phyloP scores from a whole-genome alignment of 2,113 vertebrate genomes.

The Potamarius usumacintae region DNA sequence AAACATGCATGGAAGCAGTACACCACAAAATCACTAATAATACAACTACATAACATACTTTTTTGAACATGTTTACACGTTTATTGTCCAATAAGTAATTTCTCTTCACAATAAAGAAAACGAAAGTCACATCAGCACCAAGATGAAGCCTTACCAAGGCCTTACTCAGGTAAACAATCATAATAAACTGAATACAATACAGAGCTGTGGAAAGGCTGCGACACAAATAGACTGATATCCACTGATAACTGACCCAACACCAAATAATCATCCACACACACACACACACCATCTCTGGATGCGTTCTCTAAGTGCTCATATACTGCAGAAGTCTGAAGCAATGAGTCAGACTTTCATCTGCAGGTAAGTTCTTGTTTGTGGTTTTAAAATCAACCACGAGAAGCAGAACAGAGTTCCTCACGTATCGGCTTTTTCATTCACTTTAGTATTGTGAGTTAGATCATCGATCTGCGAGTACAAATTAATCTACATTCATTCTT shows the following conservation, averaged over 20 bases:
- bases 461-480: background rate
- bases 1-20: too few species aligned
- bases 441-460: background rate
- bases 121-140: background rate
- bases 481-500: background rate
- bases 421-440: background rate
- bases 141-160: background rate
- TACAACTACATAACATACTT: background rate
- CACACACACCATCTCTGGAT: background rate
- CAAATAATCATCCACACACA: background rate
- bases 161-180: background rate
- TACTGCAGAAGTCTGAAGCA: background rate
- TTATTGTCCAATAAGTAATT: background rate
- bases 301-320: background rate
- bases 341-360: background rate
- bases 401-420: background rate
- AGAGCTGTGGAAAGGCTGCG: background rate
- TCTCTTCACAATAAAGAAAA: background rate
- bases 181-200: background rate
- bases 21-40: too few species aligned
- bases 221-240: background rate
- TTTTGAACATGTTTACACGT: background rate
- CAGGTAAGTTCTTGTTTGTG: background rate
- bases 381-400: background rate
- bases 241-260: background rate